phyloP scores from a whole-genome alignment of 2,888 invertebrate species.

The Pardosa pseudoannulata region DNA sequence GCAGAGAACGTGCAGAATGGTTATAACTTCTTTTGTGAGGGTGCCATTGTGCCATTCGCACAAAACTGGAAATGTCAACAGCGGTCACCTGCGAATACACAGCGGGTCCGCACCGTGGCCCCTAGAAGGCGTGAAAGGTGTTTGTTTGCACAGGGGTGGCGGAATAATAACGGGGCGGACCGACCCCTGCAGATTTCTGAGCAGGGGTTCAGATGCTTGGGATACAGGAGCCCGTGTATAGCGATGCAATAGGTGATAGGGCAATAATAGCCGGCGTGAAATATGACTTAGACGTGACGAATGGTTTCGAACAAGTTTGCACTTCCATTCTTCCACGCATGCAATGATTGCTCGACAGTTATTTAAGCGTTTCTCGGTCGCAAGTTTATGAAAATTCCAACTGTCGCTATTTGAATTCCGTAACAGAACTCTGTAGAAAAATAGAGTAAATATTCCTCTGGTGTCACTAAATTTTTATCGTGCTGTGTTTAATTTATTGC shows the following conservation, averaged over 20 bases:
- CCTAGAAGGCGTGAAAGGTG: constrained; percentile 64
- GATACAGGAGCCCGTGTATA: not conserved
- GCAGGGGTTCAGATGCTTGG: constrained; percentile 14
- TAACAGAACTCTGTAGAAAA: no score
- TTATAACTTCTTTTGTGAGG: constrained; percentile 48
- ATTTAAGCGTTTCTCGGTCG: no score
- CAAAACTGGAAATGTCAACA: constrained; percentile 64
- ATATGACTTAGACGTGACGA: not conserved
- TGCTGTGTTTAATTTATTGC: no score
- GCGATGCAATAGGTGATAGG: constrained; percentile 12
- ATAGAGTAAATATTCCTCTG: no score
- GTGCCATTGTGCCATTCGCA: not conserved
- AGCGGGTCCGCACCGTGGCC: not conserved
- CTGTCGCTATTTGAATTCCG: no score
- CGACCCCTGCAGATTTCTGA: constrained; percentile 44
- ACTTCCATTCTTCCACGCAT: not conserved
- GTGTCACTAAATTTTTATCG: no score
- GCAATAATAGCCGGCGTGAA: not conserved
- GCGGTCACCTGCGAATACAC: constrained; percentile 64
- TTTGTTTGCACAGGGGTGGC: constrained; percentile 63
- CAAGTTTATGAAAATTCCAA: no score
- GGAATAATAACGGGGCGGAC: constrained; percentile 39
- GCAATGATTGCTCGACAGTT: no score
- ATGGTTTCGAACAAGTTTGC: not conserved
- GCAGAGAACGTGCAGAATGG: constrained; percentile 19